Base-by-base conservation (phyloP, 2,888 invertebrate species). In the Allygus modestus region DNA sequence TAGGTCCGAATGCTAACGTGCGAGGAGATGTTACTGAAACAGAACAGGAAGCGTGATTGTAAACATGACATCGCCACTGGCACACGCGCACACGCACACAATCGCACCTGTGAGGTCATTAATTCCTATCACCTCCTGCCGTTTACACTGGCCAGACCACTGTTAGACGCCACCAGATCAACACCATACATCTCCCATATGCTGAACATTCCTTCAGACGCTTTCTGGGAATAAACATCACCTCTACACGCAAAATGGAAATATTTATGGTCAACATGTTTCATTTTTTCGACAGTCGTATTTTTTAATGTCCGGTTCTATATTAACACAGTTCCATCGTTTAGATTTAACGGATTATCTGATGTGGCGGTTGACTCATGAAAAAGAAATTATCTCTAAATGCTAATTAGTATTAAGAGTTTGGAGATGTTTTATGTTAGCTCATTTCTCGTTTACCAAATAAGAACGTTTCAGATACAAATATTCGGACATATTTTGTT, bases 11-110 rank as follows among this genome's bases (percentile, higher is more conserved):
- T 37, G 37, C 37, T 9, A 37, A 37, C 37, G 37, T 37, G 37
- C 4, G 37, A 9, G 9, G 54, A 54, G 54, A 54, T 54, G 54
- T 17, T 51, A 51, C 15, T 17, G 51, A 51, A 51, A 51, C 51
- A 54, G 54, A 54, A 54, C 54, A 54, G 54, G 54, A 54, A 23
- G 54, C 46, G 46, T 54, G 54, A 54, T 54, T 54, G 54, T 54
- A 54, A 54, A 54, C 54, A 54, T 23, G 54, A 54, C 54, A 54
- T 23, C 23, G 17, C 2, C 51, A 17, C n/a, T 51, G 9, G 17
- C 51, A 51, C 51, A 17, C 51, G 51, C 51, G 15, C 54, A 23
- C 54, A 54, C 54, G 12, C 46, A 46, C 46, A 17, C 46, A 15
- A 15, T 2, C 54, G 23, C 54, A 4, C 5, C 20, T 23, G 54